Percentiles rank a stretch among this genome's conserved stretches.
Evolutionary conservation across 1,140 invertebrate species (phyloP).

Genomic region (Drosophila sulfurigaster): DNA sequence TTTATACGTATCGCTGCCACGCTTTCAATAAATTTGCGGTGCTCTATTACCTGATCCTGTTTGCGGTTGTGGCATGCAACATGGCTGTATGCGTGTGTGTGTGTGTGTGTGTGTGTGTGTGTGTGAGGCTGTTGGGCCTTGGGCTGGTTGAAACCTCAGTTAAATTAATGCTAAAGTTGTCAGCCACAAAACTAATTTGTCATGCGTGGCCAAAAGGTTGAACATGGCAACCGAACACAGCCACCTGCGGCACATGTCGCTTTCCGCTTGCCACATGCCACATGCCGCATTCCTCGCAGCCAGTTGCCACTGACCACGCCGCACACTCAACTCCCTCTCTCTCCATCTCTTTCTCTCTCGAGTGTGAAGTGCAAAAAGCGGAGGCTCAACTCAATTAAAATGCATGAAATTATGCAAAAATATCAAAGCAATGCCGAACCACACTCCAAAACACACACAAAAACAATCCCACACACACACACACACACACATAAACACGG

Average conservation of each 20-base stretch:
- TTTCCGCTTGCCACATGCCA: conserved; percentile 5
- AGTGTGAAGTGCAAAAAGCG: background rate
- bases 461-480: background rate
- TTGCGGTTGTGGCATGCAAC: conserved; percentile 35
- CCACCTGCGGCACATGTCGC: conserved; percentile 1
- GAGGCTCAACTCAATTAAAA: conserved; percentile 74
- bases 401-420: conserved; percentile 77
- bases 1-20: conserved; percentile 52
- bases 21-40: conserved; percentile 82
- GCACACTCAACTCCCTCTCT: background rate
- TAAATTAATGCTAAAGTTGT: conserved; percentile 79
- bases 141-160: conserved; percentile 57
- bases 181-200: conserved; percentile 81
- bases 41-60: conserved; percentile 71
- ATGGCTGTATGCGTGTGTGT: background rate
- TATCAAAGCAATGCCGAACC: conserved; percentile 43
- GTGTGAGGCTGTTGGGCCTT: background rate
- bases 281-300: background rate
- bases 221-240: conserved; percentile 18
- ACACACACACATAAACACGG: conserved; percentile 2
- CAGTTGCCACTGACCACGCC: conserved; percentile 4
- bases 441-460: conserved; percentile 17
- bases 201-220: conserved; percentile 69
- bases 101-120: background rate
- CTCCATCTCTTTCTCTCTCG: background rate